Conservation (phyloP, 1,140 invertebrate genomes). For the Eciton burchellii region DNA sequence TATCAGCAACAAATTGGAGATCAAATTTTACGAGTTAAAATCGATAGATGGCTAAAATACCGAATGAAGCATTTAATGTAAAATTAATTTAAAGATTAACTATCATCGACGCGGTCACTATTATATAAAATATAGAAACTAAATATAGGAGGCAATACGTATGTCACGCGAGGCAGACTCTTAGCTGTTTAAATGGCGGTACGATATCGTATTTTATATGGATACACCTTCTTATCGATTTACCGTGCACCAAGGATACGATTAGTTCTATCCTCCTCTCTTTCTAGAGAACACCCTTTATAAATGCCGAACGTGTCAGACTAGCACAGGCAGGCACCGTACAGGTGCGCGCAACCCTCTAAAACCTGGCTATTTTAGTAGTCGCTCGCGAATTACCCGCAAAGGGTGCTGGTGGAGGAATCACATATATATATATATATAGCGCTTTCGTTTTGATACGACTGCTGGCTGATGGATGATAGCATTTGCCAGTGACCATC, state of each 20-base stretch:
- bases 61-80: constrained; percentile 8
- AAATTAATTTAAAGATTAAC: not conserved
- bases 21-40: not conserved
- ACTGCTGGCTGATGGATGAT: too few species aligned
- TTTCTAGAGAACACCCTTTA: constrained; percentile 35
- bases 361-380: constrained; percentile 28
- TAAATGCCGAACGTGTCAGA: constrained; percentile 60
- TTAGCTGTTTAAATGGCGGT: constrained; percentile 21
- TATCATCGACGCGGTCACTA: not conserved
- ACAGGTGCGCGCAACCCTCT: constrained; percentile 66
- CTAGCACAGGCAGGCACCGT: constrained; percentile 72
- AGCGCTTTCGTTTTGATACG: not conserved
- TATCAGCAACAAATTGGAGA: not conserved
- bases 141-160: constrained; percentile 16
- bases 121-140: not conserved
- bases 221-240: constrained; percentile 45
- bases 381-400: constrained; percentile 47
- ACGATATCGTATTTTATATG: constrained; percentile 24
- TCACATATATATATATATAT: not conserved
- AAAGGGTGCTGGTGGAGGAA: not conserved
- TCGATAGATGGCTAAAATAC: constrained; percentile 9
- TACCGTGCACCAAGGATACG: constrained; percentile 23
- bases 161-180: constrained; percentile 22
- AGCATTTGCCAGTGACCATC: too few species aligned
- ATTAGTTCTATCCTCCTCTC: constrained; percentile 51